Evolutionary conservation across 2,888 invertebrate species (phyloP).

Genomic region (Tanypteryx hageni): DNA sequence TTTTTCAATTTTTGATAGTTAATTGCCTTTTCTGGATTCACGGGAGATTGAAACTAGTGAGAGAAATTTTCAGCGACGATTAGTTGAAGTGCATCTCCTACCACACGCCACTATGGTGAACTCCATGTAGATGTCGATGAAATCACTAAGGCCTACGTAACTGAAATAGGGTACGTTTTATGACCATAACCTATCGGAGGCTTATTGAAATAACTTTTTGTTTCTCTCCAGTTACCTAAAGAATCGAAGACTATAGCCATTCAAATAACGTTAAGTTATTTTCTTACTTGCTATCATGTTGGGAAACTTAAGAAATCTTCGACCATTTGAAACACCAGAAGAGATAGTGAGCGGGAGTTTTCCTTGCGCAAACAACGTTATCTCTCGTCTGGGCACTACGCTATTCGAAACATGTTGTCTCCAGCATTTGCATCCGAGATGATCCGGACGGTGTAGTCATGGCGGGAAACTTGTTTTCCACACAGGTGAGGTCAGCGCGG

Average conservation of each 20-base stretch:
- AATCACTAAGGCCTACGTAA: no score
- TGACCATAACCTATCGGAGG: no score
- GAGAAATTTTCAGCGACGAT: no score
- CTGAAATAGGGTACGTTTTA: no score
- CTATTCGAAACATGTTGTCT: constrained; percentile 41
- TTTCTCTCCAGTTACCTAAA: no score
- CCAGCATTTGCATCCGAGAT: background rate
- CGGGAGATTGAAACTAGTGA: no score
- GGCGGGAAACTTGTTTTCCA: constrained; percentile 47
- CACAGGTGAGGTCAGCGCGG: constrained; percentile 35
- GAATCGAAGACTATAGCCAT: background rate
- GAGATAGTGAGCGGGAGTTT: constrained; percentile 31
- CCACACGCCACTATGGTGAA: no score
- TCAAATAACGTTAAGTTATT: background rate
- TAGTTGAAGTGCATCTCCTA: no score
- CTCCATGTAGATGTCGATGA: no score
- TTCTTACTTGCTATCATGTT: background rate
- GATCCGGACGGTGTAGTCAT: background rate
- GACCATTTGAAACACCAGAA: background rate
- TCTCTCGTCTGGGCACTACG: constrained; percentile 16
- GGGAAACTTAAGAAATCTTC: background rate
- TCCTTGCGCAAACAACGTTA: constrained; percentile 46
- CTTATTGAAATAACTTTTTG: no score
- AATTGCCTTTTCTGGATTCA: no score
- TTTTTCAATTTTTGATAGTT: no score